phyloP scores from a whole-genome alignment of 2,888 invertebrate genomes.

The Parnassius orleans region DNA sequence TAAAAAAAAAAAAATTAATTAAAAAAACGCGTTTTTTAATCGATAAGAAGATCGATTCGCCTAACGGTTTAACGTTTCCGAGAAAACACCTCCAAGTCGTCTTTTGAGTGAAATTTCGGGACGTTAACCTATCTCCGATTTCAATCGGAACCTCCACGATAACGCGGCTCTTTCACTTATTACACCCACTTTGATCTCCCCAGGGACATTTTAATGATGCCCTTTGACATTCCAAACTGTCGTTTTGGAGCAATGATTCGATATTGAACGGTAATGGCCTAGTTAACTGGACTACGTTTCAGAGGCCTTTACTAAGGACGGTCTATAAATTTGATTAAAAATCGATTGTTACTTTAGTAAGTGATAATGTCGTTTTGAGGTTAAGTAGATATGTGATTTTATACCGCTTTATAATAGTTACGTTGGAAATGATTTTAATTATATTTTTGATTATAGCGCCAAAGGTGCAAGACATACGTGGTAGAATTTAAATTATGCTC shows the following conservation, averaged over 20 bases:
- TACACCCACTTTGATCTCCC: conserved; percentile 52
- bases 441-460: no score
- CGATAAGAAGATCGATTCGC: not conserved
- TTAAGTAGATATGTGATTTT: not conserved
- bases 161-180: conserved; percentile 37
- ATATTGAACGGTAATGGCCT: conserved; percentile 47
- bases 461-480: no score
- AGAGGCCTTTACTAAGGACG: conserved; percentile 3
- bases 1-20: no score
- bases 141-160: conserved; percentile 40
- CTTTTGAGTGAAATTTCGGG: conserved; percentile 23
- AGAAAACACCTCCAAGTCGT: conserved; percentile 1
- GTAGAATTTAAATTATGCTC: no score
- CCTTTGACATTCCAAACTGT: conserved; percentile 53
- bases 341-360: not conserved
- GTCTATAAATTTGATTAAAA: conserved; percentile 14
- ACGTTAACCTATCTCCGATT: conserved; percentile 31
- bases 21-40: not conserved
- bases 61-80: conserved; percentile 13
- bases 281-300: conserved; percentile 36
- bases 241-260: conserved; percentile 45
- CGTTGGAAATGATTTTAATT: no score
- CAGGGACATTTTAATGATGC: conserved; percentile 53
- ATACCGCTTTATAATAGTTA: no score
- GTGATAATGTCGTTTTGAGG: not conserved